Conservation (phyloP, 2,113 vertebrate species). For the Equus przewalskii region DNA sequence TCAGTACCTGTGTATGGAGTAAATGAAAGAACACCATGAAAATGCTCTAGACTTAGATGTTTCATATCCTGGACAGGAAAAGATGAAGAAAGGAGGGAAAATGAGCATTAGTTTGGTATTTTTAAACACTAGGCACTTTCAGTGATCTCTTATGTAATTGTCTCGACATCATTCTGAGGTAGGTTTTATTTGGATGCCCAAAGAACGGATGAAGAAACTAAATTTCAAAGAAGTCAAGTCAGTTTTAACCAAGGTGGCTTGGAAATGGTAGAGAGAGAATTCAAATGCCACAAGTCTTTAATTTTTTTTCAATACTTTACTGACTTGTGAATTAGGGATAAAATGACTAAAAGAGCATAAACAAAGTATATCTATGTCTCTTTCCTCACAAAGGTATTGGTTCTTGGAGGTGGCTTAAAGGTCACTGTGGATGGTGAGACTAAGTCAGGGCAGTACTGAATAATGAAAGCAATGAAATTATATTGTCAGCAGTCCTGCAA, state of each 20-base stretch:
- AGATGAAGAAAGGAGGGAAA: background rate
- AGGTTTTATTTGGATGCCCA: background rate
- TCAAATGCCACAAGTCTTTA: background rate
- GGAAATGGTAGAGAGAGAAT: background rate
- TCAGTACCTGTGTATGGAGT: background rate
- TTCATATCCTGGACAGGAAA: constrained; percentile 2
- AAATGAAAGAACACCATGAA: background rate
- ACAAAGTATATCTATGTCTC: background rate
- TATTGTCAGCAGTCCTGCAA: background rate
- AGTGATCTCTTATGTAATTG: background rate
- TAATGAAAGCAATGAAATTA: constrained; percentile 7
- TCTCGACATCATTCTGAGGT: background rate
- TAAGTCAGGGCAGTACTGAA: background rate
- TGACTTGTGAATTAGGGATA: background rate
- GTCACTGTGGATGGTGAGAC: background rate
- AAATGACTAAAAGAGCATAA: background rate
- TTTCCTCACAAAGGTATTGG: background rate
- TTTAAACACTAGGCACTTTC: background rate
- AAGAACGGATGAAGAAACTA: constrained; percentile 4
- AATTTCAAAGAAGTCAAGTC: constrained; percentile 15
- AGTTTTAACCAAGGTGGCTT: background rate
- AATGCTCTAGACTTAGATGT: background rate
- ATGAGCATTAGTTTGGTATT: background rate
- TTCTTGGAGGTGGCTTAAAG: background rate
- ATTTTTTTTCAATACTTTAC: background rate